Conservation (phyloP, 2,113 vertebrate genomes). For the Ochotona curzoniae region DNA sequence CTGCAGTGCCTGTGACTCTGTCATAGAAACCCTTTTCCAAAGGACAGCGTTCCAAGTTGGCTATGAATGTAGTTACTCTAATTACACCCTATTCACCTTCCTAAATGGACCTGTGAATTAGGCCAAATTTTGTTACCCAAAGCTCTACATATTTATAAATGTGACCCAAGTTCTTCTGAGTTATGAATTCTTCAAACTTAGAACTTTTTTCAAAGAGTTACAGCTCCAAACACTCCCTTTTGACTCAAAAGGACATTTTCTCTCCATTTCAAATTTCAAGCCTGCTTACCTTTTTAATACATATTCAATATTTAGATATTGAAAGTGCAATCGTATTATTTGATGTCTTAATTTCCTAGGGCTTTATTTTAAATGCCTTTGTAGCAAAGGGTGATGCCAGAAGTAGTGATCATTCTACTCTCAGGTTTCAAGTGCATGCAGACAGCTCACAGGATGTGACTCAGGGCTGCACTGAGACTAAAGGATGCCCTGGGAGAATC, state of each 20-base stretch:
- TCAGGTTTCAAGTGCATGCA: not conserved
- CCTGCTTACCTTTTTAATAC: conserved; percentile 69
- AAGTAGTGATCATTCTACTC: not conserved
- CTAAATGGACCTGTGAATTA: conserved; percentile 44
- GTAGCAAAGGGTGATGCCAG: not conserved
- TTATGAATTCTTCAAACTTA: conserved; percentile 62
- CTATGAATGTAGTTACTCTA: conserved; percentile 53
- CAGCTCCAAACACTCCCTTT: conserved; percentile 47
- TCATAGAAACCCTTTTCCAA: conserved; percentile 15
- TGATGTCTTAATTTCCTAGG: conserved; percentile 55
- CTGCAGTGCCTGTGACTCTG: conserved; percentile 22
- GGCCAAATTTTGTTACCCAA: conserved; percentile 21
- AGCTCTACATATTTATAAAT: conserved; percentile 57
- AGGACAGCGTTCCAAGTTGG: conserved; percentile 56
- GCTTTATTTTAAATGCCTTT: conserved; percentile 58
- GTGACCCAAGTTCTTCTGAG: conserved; percentile 45
- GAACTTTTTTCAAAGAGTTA: conserved; percentile 50
- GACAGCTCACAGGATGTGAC: not conserved
- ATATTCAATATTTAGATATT: conserved; percentile 61
- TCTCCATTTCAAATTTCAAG: conserved; percentile 66
- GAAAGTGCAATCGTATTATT: conserved; percentile 55
- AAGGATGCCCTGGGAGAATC: not conserved
- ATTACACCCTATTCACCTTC: conserved; percentile 63
- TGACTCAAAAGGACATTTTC: conserved; percentile 55
- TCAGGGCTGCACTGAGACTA: not conserved